Base-by-base conservation (phyloP, 2,797 vertebrate genomes). In the Podargus strigoides region DNA sequence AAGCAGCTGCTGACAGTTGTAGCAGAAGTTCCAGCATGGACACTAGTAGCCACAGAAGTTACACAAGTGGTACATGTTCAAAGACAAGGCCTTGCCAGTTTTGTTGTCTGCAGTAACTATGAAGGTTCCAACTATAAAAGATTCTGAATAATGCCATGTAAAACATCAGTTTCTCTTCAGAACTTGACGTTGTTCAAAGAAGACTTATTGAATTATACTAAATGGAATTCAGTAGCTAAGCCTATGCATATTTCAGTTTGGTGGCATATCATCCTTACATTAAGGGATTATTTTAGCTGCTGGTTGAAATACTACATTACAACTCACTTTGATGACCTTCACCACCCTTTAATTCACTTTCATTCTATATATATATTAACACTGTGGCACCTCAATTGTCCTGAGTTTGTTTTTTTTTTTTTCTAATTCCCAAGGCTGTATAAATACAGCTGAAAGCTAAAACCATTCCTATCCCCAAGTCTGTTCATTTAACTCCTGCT, bases 61-160 rank as follows among this genome's bases (percentile, higher is more conserved):
- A 80, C 21, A 34, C 14, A 69, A 46, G 12, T 0, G 0, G 3
- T 24, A 52, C 0, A 8, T 1, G 5, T 8, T 67, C 58, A 75
- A 50, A 73, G 32, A 39, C 10, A 58, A 85, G n/a, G 39, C 15
- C 49, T 66, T 58, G 22, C 9, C 7, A 2, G 10, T 46, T 83
- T 87, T 39, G 10, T 20, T 36, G 19, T 24, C 27, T 59, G 23
- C 12, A 74, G 23, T 13, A 76, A 46, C 56, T 74, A 12, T 12
- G 39, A 14, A 36, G 56, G 37, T 62, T 78, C 6, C n/a, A 94
- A 50, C 22, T 59, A n/a, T 6, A 64, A 56, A 87, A 10, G 12
- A 82, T 49, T 55, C 23, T 72, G 23, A 75, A 59, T 18, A 59
- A 85, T 21, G 10, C 7, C 9, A 12, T 5, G 10, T 52, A 75